A percentile compares a stretch with the other conserved stretches of the same genome.
Evolutionary conservation across 2,888 invertebrate species (phyloP).

Genomic region (Willowsia nigromaculata): DNA sequence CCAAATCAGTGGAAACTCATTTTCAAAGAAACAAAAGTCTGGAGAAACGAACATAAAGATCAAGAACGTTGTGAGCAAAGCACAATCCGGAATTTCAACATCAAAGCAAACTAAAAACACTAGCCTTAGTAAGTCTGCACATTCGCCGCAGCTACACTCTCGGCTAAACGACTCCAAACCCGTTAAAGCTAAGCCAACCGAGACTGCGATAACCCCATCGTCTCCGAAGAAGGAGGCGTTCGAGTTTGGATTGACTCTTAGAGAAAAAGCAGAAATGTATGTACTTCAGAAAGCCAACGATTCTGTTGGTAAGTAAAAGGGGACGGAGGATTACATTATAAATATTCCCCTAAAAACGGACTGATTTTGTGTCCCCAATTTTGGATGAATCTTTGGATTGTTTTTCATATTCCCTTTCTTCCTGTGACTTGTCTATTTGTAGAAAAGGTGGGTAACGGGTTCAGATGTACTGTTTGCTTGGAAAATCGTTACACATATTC

Average conservation of each 20-base stretch:
- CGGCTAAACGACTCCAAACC: neutral
- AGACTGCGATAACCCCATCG: neutral
- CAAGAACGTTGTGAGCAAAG: neutral
- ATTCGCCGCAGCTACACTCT: neutral
- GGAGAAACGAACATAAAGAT: neutral
- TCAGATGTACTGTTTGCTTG: conserved; percentile 58
- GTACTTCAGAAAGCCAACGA: conserved; percentile 67
- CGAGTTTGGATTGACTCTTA: conserved; percentile 71
- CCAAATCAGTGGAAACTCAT: neutral
- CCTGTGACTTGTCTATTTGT: neutral
- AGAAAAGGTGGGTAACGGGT: conserved; percentile 64
- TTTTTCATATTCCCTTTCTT: conserved; percentile 11
- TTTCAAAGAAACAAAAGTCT: neutral
- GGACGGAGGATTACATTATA: neutral
- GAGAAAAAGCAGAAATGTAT: conserved; percentile 73
- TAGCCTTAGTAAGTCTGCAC: neutral
- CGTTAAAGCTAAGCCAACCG: neutral
- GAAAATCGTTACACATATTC: conserved; percentile 55
- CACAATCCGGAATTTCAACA: conserved; percentile 1
- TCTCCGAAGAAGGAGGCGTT: conserved; percentile 5
- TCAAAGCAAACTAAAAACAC: neutral
- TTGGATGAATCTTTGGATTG: neutral
- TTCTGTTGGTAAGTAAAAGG: conserved; percentile 62
- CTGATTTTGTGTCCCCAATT: neutral
- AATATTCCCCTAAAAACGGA: neutral